Percentiles rank a stretch among this genome's conserved stretches.
phyloP scores from a whole-genome alignment of 2,797 vertebrate genomes.

The Sebastes itinus region DNA sequence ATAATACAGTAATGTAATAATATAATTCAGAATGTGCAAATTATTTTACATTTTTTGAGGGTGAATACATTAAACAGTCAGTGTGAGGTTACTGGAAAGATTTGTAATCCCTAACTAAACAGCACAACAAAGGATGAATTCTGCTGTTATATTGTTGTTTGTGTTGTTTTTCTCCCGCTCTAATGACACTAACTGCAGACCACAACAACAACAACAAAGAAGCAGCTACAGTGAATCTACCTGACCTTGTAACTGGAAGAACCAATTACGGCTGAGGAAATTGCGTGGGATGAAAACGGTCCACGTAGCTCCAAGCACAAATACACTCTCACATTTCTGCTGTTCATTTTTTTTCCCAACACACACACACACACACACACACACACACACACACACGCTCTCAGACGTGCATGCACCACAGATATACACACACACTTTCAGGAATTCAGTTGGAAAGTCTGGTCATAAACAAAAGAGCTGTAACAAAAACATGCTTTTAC shows the following conservation, averaged over 20 bases:
- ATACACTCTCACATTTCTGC: not conserved
- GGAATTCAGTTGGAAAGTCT: constrained; percentile 49
- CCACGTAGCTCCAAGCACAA: not conserved
- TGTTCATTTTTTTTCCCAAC: not conserved
- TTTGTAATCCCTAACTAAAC: constrained; percentile 2
- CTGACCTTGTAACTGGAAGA: constrained; percentile 35
- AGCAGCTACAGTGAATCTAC: constrained; percentile 12
- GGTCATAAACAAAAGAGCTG: constrained; percentile 48
- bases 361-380: not conserved
- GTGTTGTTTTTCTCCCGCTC: constrained; percentile 8
- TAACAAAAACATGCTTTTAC: constrained; percentile 51
- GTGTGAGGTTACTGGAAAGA: not conserved
- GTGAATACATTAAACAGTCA: not conserved
- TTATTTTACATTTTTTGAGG: not conserved
- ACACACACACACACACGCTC: constrained; percentile 9
- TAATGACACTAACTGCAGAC: constrained; percentile 6
- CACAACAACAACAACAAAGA: not conserved
- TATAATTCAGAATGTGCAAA: not conserved
- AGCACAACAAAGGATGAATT: not conserved
- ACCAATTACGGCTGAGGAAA: constrained; percentile 37
- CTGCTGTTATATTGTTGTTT: constrained; percentile 1
- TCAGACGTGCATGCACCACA: not conserved
- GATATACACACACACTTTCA: constrained; percentile 36
- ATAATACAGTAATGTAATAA: not conserved
- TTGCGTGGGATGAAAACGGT: constrained; percentile 8